Conservation (phyloP, 2,888 invertebrate genomes). For the Caenorhabditis sulstoni region DNA sequence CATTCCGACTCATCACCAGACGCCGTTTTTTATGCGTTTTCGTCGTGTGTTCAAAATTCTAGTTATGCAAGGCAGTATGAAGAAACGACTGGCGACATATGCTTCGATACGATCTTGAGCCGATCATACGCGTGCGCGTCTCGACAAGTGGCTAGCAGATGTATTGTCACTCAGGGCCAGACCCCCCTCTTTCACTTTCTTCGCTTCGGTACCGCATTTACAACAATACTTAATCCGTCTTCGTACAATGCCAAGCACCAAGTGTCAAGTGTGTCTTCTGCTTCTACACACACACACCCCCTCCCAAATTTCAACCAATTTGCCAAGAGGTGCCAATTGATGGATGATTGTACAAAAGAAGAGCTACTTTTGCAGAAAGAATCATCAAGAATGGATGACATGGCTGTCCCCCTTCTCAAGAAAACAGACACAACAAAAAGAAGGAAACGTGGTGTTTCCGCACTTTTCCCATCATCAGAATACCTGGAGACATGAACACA, state of each 20-base stretch:
- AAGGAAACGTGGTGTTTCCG: not conserved
- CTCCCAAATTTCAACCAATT: conserved; percentile 56
- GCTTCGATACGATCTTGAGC: conserved; percentile 60
- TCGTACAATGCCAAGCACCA: conserved; percentile 40
- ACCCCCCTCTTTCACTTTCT: not conserved
- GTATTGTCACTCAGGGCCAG: conserved; percentile 56
- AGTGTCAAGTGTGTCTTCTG: conserved; percentile 49
- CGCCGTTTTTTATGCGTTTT: conserved; percentile 42
- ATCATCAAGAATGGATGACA: conserved; percentile 43
- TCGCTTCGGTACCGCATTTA: conserved; percentile 41
- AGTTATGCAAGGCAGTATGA: conserved; percentile 47
- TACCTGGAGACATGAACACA: conserved; percentile 9
- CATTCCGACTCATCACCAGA: not conserved
- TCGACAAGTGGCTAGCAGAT: conserved; percentile 64
- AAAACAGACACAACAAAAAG: conserved; percentile 20
- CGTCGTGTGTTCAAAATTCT: conserved; percentile 38
- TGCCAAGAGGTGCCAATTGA: conserved; percentile 41
- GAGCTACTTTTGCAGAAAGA: conserved; percentile 40
- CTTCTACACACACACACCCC: conserved; percentile 3
- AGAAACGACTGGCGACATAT: conserved; percentile 54
- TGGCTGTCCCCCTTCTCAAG: conserved; percentile 19
- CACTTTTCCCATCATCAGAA: conserved; percentile 42
- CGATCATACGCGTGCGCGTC: conserved; percentile 49
- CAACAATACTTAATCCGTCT: conserved; percentile 50
- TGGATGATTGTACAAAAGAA: conserved; percentile 17